Conservation (phyloP, 2,888 invertebrate genomes). For the Lingula anatina region DNA sequence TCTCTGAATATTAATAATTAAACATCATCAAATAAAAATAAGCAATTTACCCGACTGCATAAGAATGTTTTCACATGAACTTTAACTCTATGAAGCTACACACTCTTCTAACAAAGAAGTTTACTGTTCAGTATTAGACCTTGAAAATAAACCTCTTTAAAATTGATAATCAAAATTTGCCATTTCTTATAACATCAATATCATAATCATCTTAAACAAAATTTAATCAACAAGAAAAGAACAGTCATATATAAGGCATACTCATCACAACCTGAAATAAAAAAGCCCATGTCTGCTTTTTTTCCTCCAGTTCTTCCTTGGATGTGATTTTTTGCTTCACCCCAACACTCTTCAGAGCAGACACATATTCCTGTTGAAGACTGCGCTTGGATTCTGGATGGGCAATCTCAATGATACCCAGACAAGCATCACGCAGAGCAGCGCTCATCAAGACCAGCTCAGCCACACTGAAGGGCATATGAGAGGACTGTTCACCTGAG, state of each 20-base stretch:
- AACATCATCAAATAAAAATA: not conserved
- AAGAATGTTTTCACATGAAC: too few relatives aligned
- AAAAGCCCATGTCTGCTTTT: slow-evolving; percentile 67
- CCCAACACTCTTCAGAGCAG: slow-evolving; percentile 51
- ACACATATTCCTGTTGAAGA: slow-evolving; percentile 59
- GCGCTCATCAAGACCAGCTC: slow-evolving; percentile 70
- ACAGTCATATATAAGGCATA: too few relatives aligned
- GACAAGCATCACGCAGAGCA: slow-evolving; percentile 71
- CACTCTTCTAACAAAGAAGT: too few relatives aligned
- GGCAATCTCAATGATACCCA: slow-evolving; percentile 80
- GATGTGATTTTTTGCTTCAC: slow-evolving; percentile 15
- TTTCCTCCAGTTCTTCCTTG: slow-evolving; percentile 54
- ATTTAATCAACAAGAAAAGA: too few relatives aligned
- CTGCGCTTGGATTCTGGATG: slow-evolving; percentile 69
- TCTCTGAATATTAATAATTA: slow-evolving; percentile 53
- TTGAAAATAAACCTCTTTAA: too few relatives aligned
- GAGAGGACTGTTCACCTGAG: slow-evolving; percentile 24
- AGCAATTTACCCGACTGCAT: not conserved
- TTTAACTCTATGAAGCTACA: too few relatives aligned
- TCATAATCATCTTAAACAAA: too few relatives aligned
- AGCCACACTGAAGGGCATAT: slow-evolving; percentile 68
- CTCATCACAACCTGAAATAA: slow-evolving; percentile 71
- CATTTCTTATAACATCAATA: too few relatives aligned
- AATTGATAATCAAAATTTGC: too few relatives aligned
- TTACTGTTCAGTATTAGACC: too few relatives aligned